phyloP scores from a whole-genome alignment of 92 coral and sea anemone genomes.

The Galaxea fascicularis region DNA sequence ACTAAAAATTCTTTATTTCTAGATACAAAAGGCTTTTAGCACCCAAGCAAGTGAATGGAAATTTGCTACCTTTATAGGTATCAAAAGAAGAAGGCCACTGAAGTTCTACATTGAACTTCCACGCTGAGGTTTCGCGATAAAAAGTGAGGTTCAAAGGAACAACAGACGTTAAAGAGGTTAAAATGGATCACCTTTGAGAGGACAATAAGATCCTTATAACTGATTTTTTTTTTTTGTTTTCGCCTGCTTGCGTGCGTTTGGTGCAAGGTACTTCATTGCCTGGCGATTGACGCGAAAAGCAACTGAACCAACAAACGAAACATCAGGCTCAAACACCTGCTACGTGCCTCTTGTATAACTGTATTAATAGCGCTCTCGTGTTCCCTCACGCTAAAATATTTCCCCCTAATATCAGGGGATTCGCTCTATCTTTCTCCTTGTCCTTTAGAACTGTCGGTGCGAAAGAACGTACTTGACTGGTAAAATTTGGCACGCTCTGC shows the following conservation, averaged over 20 bases:
- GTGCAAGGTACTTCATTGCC: neutral
- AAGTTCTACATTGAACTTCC: no score
- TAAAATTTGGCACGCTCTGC: neutral
- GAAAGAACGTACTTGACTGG: neutral
- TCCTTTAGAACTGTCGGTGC: neutral
- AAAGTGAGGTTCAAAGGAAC: neutral
- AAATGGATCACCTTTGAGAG: neutral
- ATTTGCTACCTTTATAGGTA: neutral
- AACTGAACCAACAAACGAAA: constrained; percentile 9
- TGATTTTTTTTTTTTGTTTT: neutral
- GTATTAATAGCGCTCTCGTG: neutral
- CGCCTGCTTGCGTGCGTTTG: neutral
- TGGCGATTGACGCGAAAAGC: neutral
- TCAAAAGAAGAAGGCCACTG: no score
- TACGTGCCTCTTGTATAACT: constrained; percentile 10
- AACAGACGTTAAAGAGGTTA: neutral
- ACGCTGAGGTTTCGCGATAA: no score
- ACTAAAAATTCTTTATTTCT: neutral
- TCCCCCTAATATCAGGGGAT: neutral
- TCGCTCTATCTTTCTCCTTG: neutral
- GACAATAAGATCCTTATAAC: neutral
- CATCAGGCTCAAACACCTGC: neutral
- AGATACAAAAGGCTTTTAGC: neutral
- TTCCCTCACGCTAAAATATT: neutral
- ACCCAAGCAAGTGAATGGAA: neutral